Evolutionary conservation across 2,113 vertebrate species (phyloP), one percentile per base, ranked within the genome.

Genomic region (Nothobranchius furzeri): DNA sequence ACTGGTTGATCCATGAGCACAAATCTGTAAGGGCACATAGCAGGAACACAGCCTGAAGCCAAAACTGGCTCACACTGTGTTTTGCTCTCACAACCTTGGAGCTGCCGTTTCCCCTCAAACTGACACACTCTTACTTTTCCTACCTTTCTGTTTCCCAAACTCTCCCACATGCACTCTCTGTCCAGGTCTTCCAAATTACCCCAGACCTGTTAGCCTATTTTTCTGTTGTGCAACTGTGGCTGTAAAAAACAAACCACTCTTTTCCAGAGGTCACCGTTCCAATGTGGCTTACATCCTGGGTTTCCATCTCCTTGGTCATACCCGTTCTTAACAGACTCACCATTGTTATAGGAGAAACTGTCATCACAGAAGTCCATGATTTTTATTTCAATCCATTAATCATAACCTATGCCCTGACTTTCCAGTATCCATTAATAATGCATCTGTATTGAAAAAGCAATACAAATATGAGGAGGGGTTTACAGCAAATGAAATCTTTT

Each of bases 21-120:
- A 83, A 73, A 85, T 80, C 84, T 79, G 84, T 89, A 88, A 88
- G 88, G 87, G 76, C 84, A 85, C 89, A 90, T 90, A 87, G 85
- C 88, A 90, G 85, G 66, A 83, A 76, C 86, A 83, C 76, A 83
- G 86, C 85, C 87, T 81, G 84, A 79, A 89, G 88, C 84, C 73
- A 36, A 84, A 88, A 87, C 85, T 73, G 81, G 68, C 71, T 75
- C 4, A 46, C 25, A 42, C 70, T 79, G 74, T 81, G 64, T 68
- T 82, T 81, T 57, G 69, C 75, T 69, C 66, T 50, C 68, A 62
- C 58, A 62, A 58, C 69, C 63, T 70, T 69, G n/a, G 14, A 69
- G 65, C 42, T 56, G 54, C 58, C 30, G 15, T 35, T 17, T 6
- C 15, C 11, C 24, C 37, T 47, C 53, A 6, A 35, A 60, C 70